Conservation (phyloP, 1,140 invertebrate species). For the Melipona quadrifasciata region DNA sequence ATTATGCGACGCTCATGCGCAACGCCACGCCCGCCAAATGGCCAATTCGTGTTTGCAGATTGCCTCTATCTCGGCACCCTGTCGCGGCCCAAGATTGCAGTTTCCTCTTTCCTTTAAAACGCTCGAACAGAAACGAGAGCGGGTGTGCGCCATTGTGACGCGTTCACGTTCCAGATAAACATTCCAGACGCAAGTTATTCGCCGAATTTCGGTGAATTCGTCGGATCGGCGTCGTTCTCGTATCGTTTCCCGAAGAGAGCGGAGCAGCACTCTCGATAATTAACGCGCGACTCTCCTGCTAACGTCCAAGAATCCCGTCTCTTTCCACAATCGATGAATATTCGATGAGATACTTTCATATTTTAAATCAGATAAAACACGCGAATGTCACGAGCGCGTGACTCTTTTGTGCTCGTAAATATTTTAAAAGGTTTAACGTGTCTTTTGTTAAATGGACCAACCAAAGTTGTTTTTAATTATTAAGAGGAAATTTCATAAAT, state of each 20-base stretch:
- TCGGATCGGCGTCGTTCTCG: constrained; percentile 1
- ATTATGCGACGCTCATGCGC: constrained; percentile 72
- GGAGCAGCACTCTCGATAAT: constrained; percentile 26
- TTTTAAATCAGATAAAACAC: not conserved
- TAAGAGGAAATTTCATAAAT: too few relatives aligned
- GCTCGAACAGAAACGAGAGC: constrained; percentile 47
- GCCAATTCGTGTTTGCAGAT: constrained; percentile 81
- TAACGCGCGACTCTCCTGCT: constrained; percentile 15
- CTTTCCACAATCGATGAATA: constrained; percentile 1
- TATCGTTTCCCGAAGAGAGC: not conserved
- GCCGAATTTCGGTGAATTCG: constrained; percentile 29
- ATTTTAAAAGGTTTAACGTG: not conserved
- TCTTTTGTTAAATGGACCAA: too few relatives aligned
- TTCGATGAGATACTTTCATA: not conserved
- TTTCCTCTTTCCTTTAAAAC: constrained; percentile 77
- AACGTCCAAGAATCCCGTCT: not conserved
- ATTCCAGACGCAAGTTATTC: constrained; percentile 17
- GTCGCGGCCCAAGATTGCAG: constrained; percentile 75
- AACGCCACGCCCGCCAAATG: constrained; percentile 78
- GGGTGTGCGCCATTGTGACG: constrained; percentile 4
- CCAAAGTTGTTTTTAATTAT: too few relatives aligned
- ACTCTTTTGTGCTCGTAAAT: not conserved
- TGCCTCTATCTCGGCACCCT: constrained; percentile 80
- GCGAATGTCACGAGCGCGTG: not conserved
- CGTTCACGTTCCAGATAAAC: constrained; percentile 32